Conservation (phyloP, 2,113 vertebrate genomes). For the Neoarius graeffei region DNA sequence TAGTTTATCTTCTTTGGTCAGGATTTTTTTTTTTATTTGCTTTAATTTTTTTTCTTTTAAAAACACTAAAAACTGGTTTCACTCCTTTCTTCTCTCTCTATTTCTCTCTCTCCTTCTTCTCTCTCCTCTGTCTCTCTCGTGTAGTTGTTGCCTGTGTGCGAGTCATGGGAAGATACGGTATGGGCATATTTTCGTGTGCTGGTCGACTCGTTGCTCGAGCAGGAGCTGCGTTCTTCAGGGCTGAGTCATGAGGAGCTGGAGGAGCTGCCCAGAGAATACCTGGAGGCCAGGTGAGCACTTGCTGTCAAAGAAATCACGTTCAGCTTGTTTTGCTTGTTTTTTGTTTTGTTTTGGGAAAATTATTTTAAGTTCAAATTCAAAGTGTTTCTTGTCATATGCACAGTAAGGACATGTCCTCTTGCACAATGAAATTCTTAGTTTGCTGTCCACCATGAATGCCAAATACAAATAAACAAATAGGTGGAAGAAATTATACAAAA, state of each 20-base stretch:
- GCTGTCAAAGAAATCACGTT: background rate
- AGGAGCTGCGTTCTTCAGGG: conserved; percentile 88
- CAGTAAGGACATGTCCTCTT: no score
- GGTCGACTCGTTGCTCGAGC: conserved; percentile 94
- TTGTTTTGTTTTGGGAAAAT: background rate
- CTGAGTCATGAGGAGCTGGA: conserved; percentile 81
- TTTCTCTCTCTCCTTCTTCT: background rate
- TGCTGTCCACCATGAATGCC: no score
- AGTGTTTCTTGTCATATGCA: no score
- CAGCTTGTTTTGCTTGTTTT: background rate
- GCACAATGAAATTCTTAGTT: no score
- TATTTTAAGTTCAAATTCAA: no score
- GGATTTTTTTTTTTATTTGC: background rate
- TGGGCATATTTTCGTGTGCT: conserved; percentile 95
- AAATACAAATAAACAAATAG: no score
- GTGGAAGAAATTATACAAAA: no score
- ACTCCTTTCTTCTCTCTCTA: no score
- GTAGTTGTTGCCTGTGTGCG: conserved; percentile 91
- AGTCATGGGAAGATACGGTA: conserved; percentile 94
- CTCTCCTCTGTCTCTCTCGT: conserved; percentile 21
- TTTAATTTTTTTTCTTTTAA: no score
- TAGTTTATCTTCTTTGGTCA: background rate
- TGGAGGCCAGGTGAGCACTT: conserved; percentile 83
- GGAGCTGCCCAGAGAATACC: conserved; percentile 86
- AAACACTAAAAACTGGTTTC: no score